phyloP scores from a whole-genome alignment of 2,113 vertebrate species.

The Grammomys surdaster region DNA sequence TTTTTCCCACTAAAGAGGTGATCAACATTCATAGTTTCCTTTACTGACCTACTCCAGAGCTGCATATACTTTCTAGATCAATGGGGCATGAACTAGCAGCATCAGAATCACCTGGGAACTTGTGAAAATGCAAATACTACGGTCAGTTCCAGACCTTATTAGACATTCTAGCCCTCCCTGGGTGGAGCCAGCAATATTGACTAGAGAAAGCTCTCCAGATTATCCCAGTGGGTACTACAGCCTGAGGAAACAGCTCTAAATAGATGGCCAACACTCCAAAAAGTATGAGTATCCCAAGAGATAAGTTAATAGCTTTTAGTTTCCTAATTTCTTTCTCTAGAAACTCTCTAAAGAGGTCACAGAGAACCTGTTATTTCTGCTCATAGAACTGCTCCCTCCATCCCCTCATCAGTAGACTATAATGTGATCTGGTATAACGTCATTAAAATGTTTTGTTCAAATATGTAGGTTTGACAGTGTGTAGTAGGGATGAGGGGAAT shows the following conservation, averaged over 20 bases:
- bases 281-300: not conserved
- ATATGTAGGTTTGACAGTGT: not conserved
- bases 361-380: not conserved
- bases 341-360: not conserved
- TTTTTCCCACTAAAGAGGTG: not conserved
- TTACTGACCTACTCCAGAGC: not conserved
- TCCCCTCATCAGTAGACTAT: not conserved
- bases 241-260: not conserved
- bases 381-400: not conserved
- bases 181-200: too few species aligned
- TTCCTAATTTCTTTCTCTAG: not conserved
- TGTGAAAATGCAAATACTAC: not conserved
- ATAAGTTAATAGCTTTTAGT: not conserved
- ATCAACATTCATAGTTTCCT: not conserved
- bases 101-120: not conserved
- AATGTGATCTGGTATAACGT: not conserved
- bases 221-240: not conserved
- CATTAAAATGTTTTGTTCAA: not conserved
- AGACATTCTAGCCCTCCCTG: not conserved
- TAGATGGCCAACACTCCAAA: not conserved
- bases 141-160: not conserved
- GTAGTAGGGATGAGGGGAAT: not conserved
- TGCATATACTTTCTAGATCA: not conserved
- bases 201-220: not conserved
- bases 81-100: not conserved